A percentile compares a stretch with the other conserved stretches of the same genome.
phyloP scores from a whole-genome alignment of 2,113 vertebrate species.

The Apeltes quadracus region DNA sequence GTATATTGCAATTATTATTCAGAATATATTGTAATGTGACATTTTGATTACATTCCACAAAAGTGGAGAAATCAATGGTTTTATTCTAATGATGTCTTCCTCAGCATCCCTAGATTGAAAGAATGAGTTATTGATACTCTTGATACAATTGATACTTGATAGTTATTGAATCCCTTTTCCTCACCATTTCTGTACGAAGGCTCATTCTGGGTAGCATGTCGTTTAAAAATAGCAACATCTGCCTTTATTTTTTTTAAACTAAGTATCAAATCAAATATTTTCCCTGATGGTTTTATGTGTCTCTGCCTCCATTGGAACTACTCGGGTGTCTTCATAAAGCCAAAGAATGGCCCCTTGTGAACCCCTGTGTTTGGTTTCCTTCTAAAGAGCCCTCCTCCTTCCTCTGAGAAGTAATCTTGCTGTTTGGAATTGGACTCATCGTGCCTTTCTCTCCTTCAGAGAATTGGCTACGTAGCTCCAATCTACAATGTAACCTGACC shows the following conservation, averaged over 20 bases:
- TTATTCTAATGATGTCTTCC: not conserved
- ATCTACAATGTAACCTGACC: conserved; percentile 13
- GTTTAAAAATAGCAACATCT: not conserved
- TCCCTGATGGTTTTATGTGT: not conserved
- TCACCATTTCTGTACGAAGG: no score
- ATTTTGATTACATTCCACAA: conserved; percentile 20
- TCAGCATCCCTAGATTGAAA: not conserved
- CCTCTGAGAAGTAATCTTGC: conserved; percentile 38
- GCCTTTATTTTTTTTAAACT: not conserved
- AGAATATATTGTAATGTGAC: conserved; percentile 10
- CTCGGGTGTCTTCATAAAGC: not conserved
- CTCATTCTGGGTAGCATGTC: not conserved
- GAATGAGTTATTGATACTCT: no score
- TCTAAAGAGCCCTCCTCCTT: not conserved
- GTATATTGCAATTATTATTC: not conserved
- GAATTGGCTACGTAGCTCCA: conserved; percentile 26
- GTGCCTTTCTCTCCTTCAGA: conserved; percentile 15
- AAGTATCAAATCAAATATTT: not conserved
- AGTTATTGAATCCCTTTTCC: no score
- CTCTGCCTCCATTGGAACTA: not conserved
- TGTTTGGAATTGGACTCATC: conserved; percentile 42
- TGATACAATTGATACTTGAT: no score
- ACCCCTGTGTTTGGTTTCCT: conserved; percentile 5
- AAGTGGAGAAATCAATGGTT: not conserved
- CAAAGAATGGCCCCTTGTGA: not conserved